Percentiles rank a stretch among this genome's conserved stretches.
Conservation (phyloP, 2,113 vertebrate species). For the Psilopogon haemacephalus region DNA sequence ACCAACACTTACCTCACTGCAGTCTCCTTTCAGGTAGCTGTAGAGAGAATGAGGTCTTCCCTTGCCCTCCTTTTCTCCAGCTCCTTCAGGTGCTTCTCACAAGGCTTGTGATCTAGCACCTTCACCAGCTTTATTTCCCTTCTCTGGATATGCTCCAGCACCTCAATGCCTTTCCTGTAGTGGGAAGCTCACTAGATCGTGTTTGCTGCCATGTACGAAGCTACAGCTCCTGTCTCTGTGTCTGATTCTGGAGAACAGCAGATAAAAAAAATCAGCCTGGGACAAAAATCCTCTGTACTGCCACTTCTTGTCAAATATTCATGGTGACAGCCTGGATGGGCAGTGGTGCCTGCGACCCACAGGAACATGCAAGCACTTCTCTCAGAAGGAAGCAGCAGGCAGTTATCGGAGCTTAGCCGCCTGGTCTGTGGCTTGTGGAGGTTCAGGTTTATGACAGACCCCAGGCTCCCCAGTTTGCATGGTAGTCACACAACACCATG, state of each 20-base stretch:
- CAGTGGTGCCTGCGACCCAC: not conserved
- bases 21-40: no score
- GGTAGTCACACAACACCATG: accelerated
- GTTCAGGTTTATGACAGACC: not conserved
- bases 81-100: no score
- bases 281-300: no score
- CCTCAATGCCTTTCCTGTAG: no score
- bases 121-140: no score
- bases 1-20: no score
- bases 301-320: not conserved
- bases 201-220: not conserved
- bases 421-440: not conserved
- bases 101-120: no score
- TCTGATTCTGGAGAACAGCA: not conserved
- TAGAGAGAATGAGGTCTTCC: no score
- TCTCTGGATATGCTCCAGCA: no score
- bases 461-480: not conserved
- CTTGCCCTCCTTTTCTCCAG: no score
- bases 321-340: not conserved
- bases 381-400: not conserved
- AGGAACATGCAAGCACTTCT: not conserved
- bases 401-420: not conserved
- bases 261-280: no score
- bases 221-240: not conserved
- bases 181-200: no score